A percentile compares a stretch with the other conserved stretches of the same genome.
Conservation (phyloP, 2,113 vertebrate species). For the Prunella himalayana region DNA sequence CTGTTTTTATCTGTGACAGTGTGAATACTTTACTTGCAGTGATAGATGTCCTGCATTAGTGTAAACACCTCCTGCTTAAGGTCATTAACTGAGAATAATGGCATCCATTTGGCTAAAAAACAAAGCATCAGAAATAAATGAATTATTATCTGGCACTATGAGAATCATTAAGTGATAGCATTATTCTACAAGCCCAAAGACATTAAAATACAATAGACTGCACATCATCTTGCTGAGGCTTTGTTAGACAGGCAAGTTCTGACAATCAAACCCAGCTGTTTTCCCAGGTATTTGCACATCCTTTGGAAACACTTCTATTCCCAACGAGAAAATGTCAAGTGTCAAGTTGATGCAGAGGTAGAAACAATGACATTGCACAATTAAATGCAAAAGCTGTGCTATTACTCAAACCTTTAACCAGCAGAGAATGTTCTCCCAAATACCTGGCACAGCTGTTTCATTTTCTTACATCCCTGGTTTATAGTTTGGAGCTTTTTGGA, state of each 20-base stretch:
- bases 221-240: not conserved
- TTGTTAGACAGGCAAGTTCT: not conserved
- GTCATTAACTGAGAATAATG: conserved; percentile 62
- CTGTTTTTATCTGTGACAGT: conserved; percentile 21
- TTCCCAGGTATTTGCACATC: not conserved
- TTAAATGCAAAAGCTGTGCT: not conserved
- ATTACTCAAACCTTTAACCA: not conserved
- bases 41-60: conserved; percentile 23
- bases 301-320: not conserved
- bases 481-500: not conserved
- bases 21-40: conserved; percentile 25
- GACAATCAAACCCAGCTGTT: not conserved
- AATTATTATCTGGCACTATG: not conserved
- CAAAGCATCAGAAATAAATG: conserved; percentile 46
- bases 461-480: not conserved
- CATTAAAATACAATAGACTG: not conserved
- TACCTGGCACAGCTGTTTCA: not conserved
- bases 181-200: conserved; percentile 31
- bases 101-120: conserved; percentile 55
- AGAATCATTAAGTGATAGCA: conserved; percentile 20
- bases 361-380: not conserved
- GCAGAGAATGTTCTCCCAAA: not conserved
- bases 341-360: not conserved
- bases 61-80: conserved; percentile 59
- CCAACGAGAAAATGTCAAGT: not conserved